Base-by-base conservation (phyloP, 2,888 invertebrate species). In the Apotomis betuletana region DNA sequence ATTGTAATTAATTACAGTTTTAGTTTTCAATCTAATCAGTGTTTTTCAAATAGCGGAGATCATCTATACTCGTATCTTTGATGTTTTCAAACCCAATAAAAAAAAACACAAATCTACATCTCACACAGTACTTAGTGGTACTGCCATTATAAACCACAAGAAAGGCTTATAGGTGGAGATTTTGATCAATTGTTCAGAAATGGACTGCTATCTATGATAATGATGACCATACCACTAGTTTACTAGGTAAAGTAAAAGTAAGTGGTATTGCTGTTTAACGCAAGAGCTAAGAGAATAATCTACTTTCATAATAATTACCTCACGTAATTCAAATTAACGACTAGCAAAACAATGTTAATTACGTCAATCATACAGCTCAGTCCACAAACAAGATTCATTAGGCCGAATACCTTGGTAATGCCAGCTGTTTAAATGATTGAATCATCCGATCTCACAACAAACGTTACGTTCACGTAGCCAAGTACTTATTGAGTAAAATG, bases 301-400 rank as follows among this genome's bases (percentile, higher is more conserved):
- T 55, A 65, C 55, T 65, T 65, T 65, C 57, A 65, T 57, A 65
- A 57, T 57, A 64, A 59, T 70, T 15, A 64, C 57, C n/a, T 57
- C 49, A 65, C 64, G 65, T 65, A 46, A 57, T 9, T 38, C 51
- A 57, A 57, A 65, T 57, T 65, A 46, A 64, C 27, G 27, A 27
- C n/a, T 44, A 12, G 61, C 46, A 38, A 13, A 41, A 64, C 55
- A 55, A 65, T 57, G 44, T 57, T 65, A 65, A 63, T 15, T 69
- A 41, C 57, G 57, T 69, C 62, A 58, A 63, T 69, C 57, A 51
- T 15, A 62, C 69, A 62, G 55, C 55, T 62, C 49, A 57, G 57
- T 10, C 38, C 38, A 61, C 27, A 44, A 68, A 61, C 65, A 46
- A 57, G 65, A 57, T 51, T 69, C 49, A 69, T 63, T 62, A 69